These are phyloP conservation scores for Phyllostomus discolor DNA, from an alignment of 2,113 vertebrate genomes.

Conservation along the genomic window DNA sequence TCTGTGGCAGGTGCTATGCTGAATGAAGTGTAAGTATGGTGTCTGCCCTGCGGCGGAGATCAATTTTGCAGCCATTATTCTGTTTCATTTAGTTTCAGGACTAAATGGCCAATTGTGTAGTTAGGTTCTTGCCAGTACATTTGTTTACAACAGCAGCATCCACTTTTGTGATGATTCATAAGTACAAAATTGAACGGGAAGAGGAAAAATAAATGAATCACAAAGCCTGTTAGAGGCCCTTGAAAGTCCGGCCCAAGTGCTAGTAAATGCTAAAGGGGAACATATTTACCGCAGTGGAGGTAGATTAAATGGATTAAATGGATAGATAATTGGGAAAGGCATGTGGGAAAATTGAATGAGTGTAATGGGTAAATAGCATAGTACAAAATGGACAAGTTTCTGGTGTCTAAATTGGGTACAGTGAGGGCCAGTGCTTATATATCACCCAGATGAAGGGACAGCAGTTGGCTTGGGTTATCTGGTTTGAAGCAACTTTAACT, in stretches of 20 bases:
- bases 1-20: constrained; percentile 39
- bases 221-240: constrained; percentile 49
- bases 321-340: constrained; percentile 58
- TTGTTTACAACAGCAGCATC: constrained; percentile 38
- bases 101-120: constrained; percentile 66
- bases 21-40: constrained; percentile 60
- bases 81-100: constrained; percentile 56
- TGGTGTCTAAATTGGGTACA: constrained; percentile 36
- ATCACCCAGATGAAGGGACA: not conserved
- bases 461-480: not conserved
- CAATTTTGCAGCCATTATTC: constrained; percentile 67
- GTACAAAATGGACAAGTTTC: constrained; percentile 59
- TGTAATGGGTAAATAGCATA: constrained; percentile 59
- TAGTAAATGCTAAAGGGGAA: constrained; percentile 49
- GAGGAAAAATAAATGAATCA: constrained; percentile 59
- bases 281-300: constrained; percentile 44
- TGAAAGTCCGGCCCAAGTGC: constrained; percentile 50
- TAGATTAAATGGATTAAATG: constrained; percentile 66
- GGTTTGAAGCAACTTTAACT: constrained; percentile 14
- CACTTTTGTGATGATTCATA: constrained; percentile 61
- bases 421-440: not conserved
- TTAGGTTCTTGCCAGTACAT: constrained; percentile 56
- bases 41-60: constrained; percentile 54
- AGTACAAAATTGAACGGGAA: constrained; percentile 64
- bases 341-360: constrained; percentile 61